These are phyloP conservation scores for Helarctos malayanus DNA, from an alignment of 2,797 vertebrate species.

Conservation along the genomic window DNA sequence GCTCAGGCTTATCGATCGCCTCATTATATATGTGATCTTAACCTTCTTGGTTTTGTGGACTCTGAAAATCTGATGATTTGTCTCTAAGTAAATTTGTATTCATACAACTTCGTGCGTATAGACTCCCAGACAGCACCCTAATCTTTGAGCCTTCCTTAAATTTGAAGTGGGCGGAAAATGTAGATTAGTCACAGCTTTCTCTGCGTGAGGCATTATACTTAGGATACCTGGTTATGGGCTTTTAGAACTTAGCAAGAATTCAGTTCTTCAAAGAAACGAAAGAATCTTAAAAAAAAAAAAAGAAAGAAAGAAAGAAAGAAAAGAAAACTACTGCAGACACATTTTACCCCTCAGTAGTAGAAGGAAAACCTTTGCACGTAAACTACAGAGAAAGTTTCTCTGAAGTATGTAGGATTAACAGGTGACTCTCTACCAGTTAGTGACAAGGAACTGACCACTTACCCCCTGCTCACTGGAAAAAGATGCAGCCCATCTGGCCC, in stretches of 20 bases:
- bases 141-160: background rate
- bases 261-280: background rate
- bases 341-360: no score
- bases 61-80: background rate
- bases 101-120: background rate
- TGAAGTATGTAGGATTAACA: background rate
- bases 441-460: background rate
- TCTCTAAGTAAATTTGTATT: background rate
- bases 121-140: background rate
- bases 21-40: background rate
- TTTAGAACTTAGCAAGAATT: background rate
- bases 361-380: background rate
- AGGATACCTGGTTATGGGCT: background rate
- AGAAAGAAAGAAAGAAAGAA: background rate
- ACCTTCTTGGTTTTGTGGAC: background rate
- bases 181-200: background rate
- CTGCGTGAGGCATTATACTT: background rate
- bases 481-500: background rate
- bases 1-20: background rate
- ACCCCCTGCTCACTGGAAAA: background rate
- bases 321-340: background rate
- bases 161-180: background rate
- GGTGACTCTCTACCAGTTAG: background rate
- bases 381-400: background rate
- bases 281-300: background rate